Base-by-base conservation (phyloP, 2,113 vertebrate species). In the Scomber japonicus region DNA sequence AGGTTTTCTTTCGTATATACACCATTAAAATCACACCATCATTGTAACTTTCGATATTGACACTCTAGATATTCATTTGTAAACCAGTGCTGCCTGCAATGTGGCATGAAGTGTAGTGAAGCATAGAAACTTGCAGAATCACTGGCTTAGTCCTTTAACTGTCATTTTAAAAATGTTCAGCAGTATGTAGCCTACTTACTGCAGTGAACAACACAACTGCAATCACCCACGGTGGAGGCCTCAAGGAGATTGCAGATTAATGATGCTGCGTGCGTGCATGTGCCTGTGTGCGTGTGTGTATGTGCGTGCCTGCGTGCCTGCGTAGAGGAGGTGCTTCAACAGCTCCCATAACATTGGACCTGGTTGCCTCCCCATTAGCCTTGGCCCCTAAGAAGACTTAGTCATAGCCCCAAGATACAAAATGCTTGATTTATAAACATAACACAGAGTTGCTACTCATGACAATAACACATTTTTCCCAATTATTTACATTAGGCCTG, bases 291-390 rank as follows among this genome's bases (percentile, higher is more conserved):
- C 51, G 57, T 35, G 68, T 45, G 48, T 53, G 75, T 35, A 49
- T 46, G 56, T 31, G 50, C 40, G 45, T 17, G 46, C 14, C 13
- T 31, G 50, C 40, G 45, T 17, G 46, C 14, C 13, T 35, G 69
- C 55, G 57, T 48, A 46, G 16, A 64, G 55, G 49, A 86, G 82
- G 75, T 74, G 67, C 31, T 55, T 24, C 30, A 40, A 79, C 19
- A 67, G 74, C 80, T 79, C 78, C 59, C 57, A 62, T 87, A 85
- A 78, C 27, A 72, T 78, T 73, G 59, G 44, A 80, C 87, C 82
- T 82, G 49, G 48, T 77, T 71, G 53, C 45, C 71, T 75, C 46
- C 35, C 68, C 69, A 69, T 76, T 85, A 84, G 67, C 81, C 81
- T 51, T 60, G 30, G 78, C 75, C 87, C 78, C 56, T 49, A 21